phyloP scores from a whole-genome alignment of 1,140 invertebrate genomes.

The Drosophila eugracilis region DNA sequence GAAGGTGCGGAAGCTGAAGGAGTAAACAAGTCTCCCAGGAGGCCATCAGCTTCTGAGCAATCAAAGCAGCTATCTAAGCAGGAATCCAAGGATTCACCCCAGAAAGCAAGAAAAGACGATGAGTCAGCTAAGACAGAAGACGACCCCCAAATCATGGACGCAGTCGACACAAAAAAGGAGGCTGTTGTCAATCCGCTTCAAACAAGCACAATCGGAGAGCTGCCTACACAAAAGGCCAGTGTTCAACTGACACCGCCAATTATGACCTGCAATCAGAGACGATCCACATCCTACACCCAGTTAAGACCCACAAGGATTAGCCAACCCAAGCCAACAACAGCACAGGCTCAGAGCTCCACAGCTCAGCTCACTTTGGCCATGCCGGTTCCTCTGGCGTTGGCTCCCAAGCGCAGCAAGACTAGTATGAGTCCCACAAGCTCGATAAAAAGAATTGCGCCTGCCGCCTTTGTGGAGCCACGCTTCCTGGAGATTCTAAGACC shows the following conservation, averaged over 20 bases:
- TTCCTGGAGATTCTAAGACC: conserved; percentile 95
- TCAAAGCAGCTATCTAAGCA: not conserved
- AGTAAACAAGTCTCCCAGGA: conserved; percentile 1
- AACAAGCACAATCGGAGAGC: conserved; percentile 21
- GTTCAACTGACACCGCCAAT: conserved; percentile 33
- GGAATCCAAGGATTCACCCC: not conserved
- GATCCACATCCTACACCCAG: conserved; percentile 71
- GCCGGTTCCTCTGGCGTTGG: conserved; percentile 65
- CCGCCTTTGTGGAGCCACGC: conserved; percentile 88
- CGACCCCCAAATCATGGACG: not conserved
- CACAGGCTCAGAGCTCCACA: conserved; percentile 67
- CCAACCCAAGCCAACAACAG: conserved; percentile 74
- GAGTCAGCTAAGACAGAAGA: not conserved
- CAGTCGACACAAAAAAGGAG: not conserved
- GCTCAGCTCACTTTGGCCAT: conserved; percentile 68
- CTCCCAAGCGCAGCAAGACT: conserved; percentile 79
- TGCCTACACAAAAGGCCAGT: conserved; percentile 10
- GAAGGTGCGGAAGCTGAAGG: not conserved
- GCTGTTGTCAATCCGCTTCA: conserved; percentile 2
- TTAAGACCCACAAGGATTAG: conserved; percentile 72
- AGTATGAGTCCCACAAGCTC: conserved; percentile 76
- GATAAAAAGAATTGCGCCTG: conserved; percentile 51
- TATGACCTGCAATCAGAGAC: conserved; percentile 67
- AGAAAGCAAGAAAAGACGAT: not conserved
- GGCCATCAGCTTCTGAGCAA: not conserved